Evolutionary conservation across 2,797 vertebrate species (phyloP), one percentile per base, ranked within the genome.

Genomic region (Zalophus californianus): DNA sequence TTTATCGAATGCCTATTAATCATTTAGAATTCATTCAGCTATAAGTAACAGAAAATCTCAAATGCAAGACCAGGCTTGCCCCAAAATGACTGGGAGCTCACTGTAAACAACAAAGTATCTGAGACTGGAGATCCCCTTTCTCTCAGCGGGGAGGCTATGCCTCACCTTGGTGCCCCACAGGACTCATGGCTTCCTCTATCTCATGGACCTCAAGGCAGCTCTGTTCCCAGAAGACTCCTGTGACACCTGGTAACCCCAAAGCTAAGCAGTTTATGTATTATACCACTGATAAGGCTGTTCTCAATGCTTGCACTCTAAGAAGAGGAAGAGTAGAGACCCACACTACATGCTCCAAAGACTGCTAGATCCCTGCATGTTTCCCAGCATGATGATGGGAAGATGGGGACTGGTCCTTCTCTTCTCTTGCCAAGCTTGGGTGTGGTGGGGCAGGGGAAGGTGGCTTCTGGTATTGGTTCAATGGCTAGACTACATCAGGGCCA

Each of bases 31-130:
- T 72, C 52, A 54, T 35, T 95, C 29, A 60, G n/a, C 20, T 73
- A 2, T 27, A 66, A 86, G 29, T 72, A 91, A 88, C 3, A 94
- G 78, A 97, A 87, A 80, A 91, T 20, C n/a, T 86, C n/a, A 44
- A 62, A 7, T 54, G 1, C 16, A 77, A 62, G 41, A 73, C 85
- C 21, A 78, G 29, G 23, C 44, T 62, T 94, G 25, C 23, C 16
- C 60, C 16, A 4, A 58, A 94, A 85, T 56, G n/a, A 82, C 78
- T 79, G 20, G 29, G 6, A 91, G 41, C 8, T 90, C 84, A 68
- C 14, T 72, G 16, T 38, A 75, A 25, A 77, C 66, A 94, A 86
- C 8, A 16, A 60, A 80, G 12, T 62, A 16, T 77, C 44, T 50
- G 44, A 92, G 29, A 44, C 7, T 64, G 4, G n/a, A 29, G 20